Base-by-base conservation (phyloP, 30 jellyfish, hydroid and myxozoan species). In the Aurelia sp. region DNA sequence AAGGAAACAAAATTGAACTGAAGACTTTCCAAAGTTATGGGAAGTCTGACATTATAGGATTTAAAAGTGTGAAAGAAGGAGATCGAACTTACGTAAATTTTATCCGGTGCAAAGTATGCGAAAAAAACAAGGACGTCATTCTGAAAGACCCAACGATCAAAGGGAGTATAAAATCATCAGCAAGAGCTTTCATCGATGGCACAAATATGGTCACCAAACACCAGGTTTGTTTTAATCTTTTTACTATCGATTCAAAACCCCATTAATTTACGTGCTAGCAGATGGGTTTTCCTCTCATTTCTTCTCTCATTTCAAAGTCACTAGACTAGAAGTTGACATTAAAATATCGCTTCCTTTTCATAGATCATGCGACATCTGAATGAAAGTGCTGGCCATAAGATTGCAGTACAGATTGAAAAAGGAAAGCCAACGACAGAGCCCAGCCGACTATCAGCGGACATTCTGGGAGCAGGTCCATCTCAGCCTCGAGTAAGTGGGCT, bases 61-160 rank as follows among this genome's bases (percentile, higher is more conserved):
- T n/a, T 57, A 78, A 62, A 31, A 61, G 22, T 3, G 7, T 12
- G 61, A 47, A 58, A 24, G 71, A 57, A 13, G 35, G 53, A 3
- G 58, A 47, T 63, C 58, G 30, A n/a, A 61, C 85, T 0, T 33
- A 13, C 8, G 89, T 78, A 12, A 78, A 78, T 55, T 62, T 78
- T 47, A 61, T 78, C 63, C 59, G 89, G 89, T 78, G 82, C 67
- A 78, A 78, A 41, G 82, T 59, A 6, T 62, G 83, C 53, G 63
- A 22, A 78, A 59, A 33, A n/a, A 4, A 58, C 65, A 78, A 78
- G 50, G 81, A 59, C 19, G 63, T 27, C 27, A 59, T 78, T 5
- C 47, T 78, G 85, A 78, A 59, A 21, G 50, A 62, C 44, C 81
- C 83, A 20, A 22, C 70, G 20, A 13, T 59, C 30, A 59, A 47